A percentile compares a stretch with the other conserved stretches of the same genome.
Evolutionary conservation across 2,797 vertebrate species (phyloP).

Genomic region (Pagetopsis macropterus): DNA sequence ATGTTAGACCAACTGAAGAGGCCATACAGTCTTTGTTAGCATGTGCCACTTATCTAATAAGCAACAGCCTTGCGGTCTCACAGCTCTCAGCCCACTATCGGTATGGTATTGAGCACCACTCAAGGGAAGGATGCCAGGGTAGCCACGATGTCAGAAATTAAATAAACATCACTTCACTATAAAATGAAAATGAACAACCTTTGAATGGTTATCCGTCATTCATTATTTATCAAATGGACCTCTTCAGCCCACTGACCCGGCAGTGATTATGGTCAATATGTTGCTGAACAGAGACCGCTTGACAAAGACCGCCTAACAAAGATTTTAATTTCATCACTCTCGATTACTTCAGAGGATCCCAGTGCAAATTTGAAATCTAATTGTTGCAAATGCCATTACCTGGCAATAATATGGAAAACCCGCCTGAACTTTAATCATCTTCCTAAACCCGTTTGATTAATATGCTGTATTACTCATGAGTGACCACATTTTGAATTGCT

Average conservation of each 20-base stretch:
- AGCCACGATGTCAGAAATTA: conserved; percentile 73
- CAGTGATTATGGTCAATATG: conserved; percentile 76
- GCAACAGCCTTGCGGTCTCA: conserved; percentile 51
- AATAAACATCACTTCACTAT: conserved; percentile 77
- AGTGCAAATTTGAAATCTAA: conserved; percentile 67
- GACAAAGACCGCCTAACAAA: conserved; percentile 57
- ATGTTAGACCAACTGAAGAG: conserved; percentile 88
- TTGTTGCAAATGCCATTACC: conserved; percentile 73
- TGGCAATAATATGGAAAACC: conserved; percentile 41
- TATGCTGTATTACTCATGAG: conserved; percentile 28
- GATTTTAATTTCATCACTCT: conserved; percentile 78
- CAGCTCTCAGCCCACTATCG: conserved; percentile 52
- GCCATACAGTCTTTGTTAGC: conserved; percentile 90
- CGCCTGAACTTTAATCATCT: conserved; percentile 39
- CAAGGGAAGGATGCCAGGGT: conserved; percentile 53
- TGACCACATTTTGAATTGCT: conserved; percentile 34
- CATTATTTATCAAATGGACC: conserved; percentile 73
- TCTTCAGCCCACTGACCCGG: conserved; percentile 75
- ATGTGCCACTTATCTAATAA: conserved; percentile 91
- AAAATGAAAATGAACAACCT: conserved; percentile 81
- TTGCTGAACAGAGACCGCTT: conserved; percentile 64
- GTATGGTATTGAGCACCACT: conserved; percentile 40
- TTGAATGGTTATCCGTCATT: conserved; percentile 75
- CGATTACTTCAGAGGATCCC: conserved; percentile 64
- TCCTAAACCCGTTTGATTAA: conserved; percentile 46